Evolutionary conservation across 2,113 vertebrate species (phyloP).

Genomic region (Ochotona princeps): DNA sequence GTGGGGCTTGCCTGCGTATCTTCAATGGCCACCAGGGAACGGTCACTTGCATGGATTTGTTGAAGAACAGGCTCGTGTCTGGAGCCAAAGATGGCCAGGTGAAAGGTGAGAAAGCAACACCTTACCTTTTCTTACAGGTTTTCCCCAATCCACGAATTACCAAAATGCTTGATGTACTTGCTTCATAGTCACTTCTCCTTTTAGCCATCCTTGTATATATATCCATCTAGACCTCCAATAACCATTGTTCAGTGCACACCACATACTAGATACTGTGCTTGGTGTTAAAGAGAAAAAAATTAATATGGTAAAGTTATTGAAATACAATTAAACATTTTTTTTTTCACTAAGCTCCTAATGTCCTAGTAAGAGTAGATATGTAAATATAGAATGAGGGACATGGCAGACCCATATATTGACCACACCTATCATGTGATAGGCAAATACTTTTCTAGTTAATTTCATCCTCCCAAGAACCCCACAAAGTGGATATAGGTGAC

Average conservation of each 20-base stretch:
- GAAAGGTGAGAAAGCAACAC: conserved; percentile 88
- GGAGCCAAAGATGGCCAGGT: conserved; percentile 90
- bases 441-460: background rate
- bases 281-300: background rate
- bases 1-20: conserved; percentile 84
- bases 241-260: background rate
- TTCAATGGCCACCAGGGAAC: conserved; percentile 89
- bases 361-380: background rate
- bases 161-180: background rate
- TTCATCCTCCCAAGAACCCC: background rate
- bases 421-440: background rate
- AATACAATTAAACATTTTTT: background rate
- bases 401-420: background rate
- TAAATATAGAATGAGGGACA: background rate
- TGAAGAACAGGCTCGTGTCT: conserved; percentile 87
- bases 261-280: background rate
- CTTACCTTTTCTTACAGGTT: background rate
- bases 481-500: background rate
- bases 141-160: background rate
- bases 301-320: background rate
- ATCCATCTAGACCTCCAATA: background rate
- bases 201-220: background rate
- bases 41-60: conserved; percentile 90
- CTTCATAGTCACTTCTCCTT: background rate
- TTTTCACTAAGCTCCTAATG: background rate